Base-by-base conservation (phyloP, 92 coral and sea anemone genomes). In the Actinostola sp. region DNA sequence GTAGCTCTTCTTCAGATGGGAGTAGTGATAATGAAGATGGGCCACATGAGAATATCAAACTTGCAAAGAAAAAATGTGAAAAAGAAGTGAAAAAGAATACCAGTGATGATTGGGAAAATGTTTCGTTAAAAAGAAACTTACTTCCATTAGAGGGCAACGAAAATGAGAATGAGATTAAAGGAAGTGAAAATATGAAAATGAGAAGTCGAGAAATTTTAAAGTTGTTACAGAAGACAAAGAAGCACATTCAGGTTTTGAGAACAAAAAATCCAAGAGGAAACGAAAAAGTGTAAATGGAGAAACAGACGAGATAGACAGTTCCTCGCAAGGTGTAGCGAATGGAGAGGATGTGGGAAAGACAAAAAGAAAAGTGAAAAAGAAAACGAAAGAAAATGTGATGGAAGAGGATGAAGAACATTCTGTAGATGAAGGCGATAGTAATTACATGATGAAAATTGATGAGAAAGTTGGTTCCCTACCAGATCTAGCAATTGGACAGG, bases 281-380 rank as follows among this genome's bases (percentile, higher is more conserved):
- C 4, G 19, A 15, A 15, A 15, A 49, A 49, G 4, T 49, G 19
- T 49, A 49, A 21, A 6, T 3, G 28, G 11, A 20, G 31, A 26
- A 53, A n/a, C n/a, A n/a, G n/a, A n/a, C n/a, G n/a, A n/a, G n/a
- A n/a, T n/a, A n/a, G n/a, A 4, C 59, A 20, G 1, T 53, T 20
- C 25, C 7, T 16, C 21, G 1, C 59, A 53, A 20, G 21, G 21
- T 53, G 31, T 16, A 25, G 3, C 25, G 11, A 25, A 27, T 11
- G 15, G 27, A 8, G 17, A 57, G 27, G 29, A 57, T 26, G 9
- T 57, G 5, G 63, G 28, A 57, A 29, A 30, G 36, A 27, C 15
- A 57, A 67, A 67, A 32, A 26, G 38, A 67, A 67, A 67, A 6
- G 15, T 8, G 16, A 67, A 30, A 45, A 45, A 50, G 27, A 46